Evolutionary conservation across 2,888 invertebrate genomes (phyloP), one percentile per base, ranked within the genome.

Genomic region (Rotaria magnacalcarata): DNA sequence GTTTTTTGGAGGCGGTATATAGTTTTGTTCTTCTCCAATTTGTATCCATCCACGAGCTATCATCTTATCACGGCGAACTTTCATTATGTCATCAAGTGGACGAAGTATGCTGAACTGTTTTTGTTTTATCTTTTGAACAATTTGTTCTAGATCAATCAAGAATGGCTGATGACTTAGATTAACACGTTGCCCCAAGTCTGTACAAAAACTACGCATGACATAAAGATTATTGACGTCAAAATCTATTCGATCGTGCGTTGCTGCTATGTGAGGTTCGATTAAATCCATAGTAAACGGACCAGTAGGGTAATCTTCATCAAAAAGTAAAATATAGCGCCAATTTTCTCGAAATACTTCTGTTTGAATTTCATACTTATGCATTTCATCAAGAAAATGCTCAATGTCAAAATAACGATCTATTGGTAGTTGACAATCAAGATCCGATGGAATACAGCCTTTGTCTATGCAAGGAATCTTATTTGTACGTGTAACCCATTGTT

Each of bases 221-320:
- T 47, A 80, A n/a, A 80, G 14, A 80, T 80, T 80, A 47, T 47
- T 80, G n/a, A 80, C 80, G 47, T 80, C 80, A n/a, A 80, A 80
- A 80, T 80, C 80, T n/a, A 80, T 80, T 47, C 80, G 24, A 80
- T 80, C 80, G 47, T 80, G 80, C n/a, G 80, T 80, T 24, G 47
- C 10, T 11, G 80, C 80, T 24, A 80, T 47, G 47, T 80, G 80
- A 5, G 47, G 80, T 47, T 80, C 80, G 11, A 80, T 80, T 47
- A 80, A 47, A 80, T 80, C 80, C 80, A 80, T 80, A 0, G 80
- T 80, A n/a, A 80, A 80, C 34, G 80, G 10, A 2, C 80, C 80
- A 11, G 47, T 80, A 47, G 47, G 24, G 4, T 24, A n/a, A 21
- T 43, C 34, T 47, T 80, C 47, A 80, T 80, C 80, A 5, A 80